These are phyloP conservation scores for Epinotia brunnichana DNA, from an alignment of 2,888 invertebrate genomes.

Conservation along the genomic window DNA sequence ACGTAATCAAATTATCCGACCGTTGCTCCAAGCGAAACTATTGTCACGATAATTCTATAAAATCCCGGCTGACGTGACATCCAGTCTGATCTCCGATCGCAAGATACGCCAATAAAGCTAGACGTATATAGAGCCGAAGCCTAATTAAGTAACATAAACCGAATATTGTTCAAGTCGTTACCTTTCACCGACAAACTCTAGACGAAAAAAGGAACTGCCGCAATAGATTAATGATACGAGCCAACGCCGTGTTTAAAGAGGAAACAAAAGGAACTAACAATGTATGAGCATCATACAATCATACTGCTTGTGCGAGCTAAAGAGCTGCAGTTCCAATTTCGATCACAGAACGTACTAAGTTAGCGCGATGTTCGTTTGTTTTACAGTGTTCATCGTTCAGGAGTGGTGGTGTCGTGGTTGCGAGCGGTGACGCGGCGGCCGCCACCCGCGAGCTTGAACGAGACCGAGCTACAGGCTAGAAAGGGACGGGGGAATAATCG, in stretches of 20 bases:
- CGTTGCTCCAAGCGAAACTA: conserved; percentile 46
- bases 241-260: conserved; percentile 70
- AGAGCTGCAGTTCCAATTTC: background rate
- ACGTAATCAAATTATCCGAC: conserved; percentile 41
- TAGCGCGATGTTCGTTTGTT: background rate
- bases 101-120: conserved; percentile 69
- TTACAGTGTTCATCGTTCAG: background rate
- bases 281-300: conserved; percentile 28
- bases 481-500: conserved; percentile 61
- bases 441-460: conserved; percentile 68
- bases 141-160: conserved; percentile 81
- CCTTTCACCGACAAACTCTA: conserved; percentile 73
- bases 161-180: conserved; percentile 74
- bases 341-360: background rate
- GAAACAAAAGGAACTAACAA: conserved; percentile 52
- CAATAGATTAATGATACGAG: conserved; percentile 83
- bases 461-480: conserved; percentile 53
- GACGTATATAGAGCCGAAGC: conserved; percentile 67
- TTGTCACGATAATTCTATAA: conserved; percentile 56
- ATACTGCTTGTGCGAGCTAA: conserved; percentile 6
- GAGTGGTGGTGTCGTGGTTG: conserved; percentile 36
- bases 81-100: conserved; percentile 68
- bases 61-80: conserved; percentile 55
- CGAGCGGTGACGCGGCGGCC: conserved; percentile 52
- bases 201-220: conserved; percentile 66